phyloP scores from a whole-genome alignment of 2,888 invertebrate genomes.

The Agrochola macilenta region DNA sequence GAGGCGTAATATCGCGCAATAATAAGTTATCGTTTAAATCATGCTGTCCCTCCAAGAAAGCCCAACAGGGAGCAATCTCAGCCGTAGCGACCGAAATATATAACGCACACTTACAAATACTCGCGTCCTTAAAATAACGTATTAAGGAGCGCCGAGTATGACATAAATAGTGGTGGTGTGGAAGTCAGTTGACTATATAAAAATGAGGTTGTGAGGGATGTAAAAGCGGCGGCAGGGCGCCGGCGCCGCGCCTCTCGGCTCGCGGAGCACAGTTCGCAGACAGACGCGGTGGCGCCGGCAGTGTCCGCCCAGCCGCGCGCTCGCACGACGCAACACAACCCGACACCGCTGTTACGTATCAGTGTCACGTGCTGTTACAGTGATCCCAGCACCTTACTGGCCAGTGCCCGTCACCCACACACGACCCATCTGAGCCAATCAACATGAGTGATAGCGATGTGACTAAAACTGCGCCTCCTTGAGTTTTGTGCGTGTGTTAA shows the following conservation, averaged over 20 bases:
- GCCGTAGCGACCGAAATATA: slow-evolving; percentile 78
- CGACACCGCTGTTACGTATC: slow-evolving; percentile 57
- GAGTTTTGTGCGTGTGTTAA: slow-evolving; percentile 81
- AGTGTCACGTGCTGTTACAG: slow-evolving; percentile 68
- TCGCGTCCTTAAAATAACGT: slow-evolving; percentile 87
- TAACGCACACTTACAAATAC: slow-evolving; percentile 84
- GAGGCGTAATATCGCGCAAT: slow-evolving; percentile 62
- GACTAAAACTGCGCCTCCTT: slow-evolving; percentile 73
- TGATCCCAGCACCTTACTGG: slow-evolving; percentile 33
- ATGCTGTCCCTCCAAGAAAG: slow-evolving; percentile 72
- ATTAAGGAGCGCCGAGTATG: slow-evolving; percentile 88
- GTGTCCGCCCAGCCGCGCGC: slow-evolving; percentile 80
- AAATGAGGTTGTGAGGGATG: slow-evolving; percentile 87
- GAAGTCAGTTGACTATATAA: slow-evolving; percentile 90
- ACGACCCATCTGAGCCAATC: slow-evolving; percentile 50
- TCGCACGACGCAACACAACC: slow-evolving; percentile 67
- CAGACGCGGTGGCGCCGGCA: slow-evolving; percentile 86
- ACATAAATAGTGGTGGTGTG: slow-evolving; percentile 89
- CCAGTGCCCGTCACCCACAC: slow-evolving; percentile 56
- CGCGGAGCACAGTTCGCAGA: slow-evolving; percentile 80
- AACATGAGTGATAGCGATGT: slow-evolving; percentile 78
- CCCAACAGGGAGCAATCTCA: slow-evolving; percentile 80
- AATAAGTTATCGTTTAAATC: slow-evolving; percentile 79
- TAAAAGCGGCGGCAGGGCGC: slow-evolving; percentile 84
- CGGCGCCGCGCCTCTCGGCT: slow-evolving; percentile 85